A percentile compares a stretch with the other conserved stretches of the same genome.
phyloP scores from a whole-genome alignment of 2,797 vertebrate genomes.

The Scyliorhinus canicula region DNA sequence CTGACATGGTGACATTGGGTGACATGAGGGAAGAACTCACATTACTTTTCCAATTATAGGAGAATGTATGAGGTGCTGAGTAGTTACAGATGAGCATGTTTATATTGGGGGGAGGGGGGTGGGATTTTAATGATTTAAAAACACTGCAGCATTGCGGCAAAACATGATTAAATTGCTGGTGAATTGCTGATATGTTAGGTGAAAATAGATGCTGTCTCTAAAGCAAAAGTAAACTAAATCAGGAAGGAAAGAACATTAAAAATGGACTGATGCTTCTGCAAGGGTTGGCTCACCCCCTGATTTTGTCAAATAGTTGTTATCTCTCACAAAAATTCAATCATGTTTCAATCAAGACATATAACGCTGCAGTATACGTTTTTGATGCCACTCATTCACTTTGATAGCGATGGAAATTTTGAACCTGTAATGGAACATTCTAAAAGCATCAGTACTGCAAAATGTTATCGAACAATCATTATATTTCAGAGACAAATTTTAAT shows the following conservation, averaged over 20 bases:
- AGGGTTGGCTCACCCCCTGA: background rate
- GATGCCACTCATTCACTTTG: background rate
- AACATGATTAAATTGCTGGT: background rate
- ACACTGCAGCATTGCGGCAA: background rate
- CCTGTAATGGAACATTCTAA: background rate
- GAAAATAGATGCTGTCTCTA: background rate
- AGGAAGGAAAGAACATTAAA: background rate
- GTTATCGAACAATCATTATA: background rate
- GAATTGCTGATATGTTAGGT: background rate
- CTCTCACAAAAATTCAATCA: slow-evolving; percentile 4
- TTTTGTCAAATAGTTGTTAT: background rate
- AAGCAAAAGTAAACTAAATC: background rate
- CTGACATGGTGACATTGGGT: background rate
- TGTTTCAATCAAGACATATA: background rate
- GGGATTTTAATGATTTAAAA: background rate
- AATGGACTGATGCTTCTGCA: background rate
- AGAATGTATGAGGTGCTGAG: background rate
- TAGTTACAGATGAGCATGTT: background rate
- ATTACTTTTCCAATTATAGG: background rate
- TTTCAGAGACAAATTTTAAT: background rate
- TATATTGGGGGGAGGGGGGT: background rate
- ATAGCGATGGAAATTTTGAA: background rate
- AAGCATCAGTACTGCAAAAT: background rate
- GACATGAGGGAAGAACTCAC: background rate
- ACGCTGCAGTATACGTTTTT: slow-evolving; percentile 3